phyloP scores from a whole-genome alignment of 2,113 vertebrate species.

The Nesogale talazaci region DNA sequence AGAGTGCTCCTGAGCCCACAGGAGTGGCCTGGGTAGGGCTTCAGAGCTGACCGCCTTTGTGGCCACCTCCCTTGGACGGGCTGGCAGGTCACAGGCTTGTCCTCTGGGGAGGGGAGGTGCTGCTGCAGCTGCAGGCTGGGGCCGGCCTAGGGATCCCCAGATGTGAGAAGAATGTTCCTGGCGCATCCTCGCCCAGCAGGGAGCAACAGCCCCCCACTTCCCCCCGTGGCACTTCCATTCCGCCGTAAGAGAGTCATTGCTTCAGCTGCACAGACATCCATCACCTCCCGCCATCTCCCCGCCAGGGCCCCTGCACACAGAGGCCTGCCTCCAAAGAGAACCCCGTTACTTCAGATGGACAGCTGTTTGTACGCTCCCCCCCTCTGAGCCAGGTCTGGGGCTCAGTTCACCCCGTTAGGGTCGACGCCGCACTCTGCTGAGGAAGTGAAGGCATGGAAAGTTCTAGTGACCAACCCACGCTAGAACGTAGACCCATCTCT shows the following conservation, averaged over 20 bases:
- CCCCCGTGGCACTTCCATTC: neutral
- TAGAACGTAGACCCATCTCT: neutral
- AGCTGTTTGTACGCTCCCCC: no score
- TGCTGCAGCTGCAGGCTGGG: neutral
- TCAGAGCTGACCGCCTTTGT: neutral
- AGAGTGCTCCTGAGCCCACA: neutral
- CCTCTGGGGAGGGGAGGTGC: neutral
- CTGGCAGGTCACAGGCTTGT: neutral
- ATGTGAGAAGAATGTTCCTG: no score
- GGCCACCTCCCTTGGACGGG: neutral
- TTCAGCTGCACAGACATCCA: neutral
- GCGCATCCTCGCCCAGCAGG: neutral
- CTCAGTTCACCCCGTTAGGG: neutral
- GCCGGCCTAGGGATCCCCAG: neutral
- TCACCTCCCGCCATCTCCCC: no score
- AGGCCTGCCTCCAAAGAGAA: neutral
- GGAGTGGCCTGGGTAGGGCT: neutral
- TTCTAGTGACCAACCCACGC: neutral
- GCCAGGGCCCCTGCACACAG: neutral
- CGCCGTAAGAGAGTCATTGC: neutral
- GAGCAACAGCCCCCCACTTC: neutral
- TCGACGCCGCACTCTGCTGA: neutral
- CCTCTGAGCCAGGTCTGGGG: neutral
- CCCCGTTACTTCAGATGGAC: neutral
- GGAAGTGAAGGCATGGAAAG: rapidly evolving